Conservation (phyloP, 1,140 invertebrate genomes). For the Thaumatotibia leucotreta region DNA sequence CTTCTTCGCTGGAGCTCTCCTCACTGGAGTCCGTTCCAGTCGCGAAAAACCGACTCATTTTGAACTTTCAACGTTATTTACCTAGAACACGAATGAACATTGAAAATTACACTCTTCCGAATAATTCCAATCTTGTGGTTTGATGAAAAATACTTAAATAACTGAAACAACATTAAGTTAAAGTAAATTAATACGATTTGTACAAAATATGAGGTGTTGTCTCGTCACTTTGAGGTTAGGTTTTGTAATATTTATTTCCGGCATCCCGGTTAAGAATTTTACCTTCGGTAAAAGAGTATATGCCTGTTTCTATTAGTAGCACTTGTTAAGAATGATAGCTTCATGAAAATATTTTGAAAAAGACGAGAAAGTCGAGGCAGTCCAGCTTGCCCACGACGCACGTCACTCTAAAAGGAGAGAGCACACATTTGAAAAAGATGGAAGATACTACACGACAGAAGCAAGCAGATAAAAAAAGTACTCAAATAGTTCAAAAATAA, state of each 20-base stretch:
- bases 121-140: not conserved
- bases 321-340: constrained; percentile 17
- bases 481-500: not conserved
- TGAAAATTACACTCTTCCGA: not conserved
- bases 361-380: constrained; percentile 23
- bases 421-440: not conserved
- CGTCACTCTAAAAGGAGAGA: constrained; percentile 43
- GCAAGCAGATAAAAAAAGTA: not conserved
- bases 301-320: constrained; percentile 1
- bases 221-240: constrained; percentile 31
- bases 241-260: constrained; percentile 13
- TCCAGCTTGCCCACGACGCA: constrained; percentile 48
- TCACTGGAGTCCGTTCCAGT: constrained; percentile 92
- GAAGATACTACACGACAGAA: too few species aligned
- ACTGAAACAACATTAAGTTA: not conserved
- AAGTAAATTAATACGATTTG: not conserved
- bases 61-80: constrained; percentile 34
- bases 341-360: constrained; percentile 37
- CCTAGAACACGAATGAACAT: constrained; percentile 20
- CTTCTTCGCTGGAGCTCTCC: constrained; percentile 90
- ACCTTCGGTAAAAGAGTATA: constrained; percentile 27
- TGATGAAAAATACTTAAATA: not conserved
- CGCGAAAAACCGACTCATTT: constrained; percentile 94
- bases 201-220: constrained; percentile 3
- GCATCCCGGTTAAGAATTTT: not conserved